Evolutionary conservation across 2,797 vertebrate genomes (phyloP), one percentile per base, ranked within the genome.

Genomic region (Anguilla marmorata): DNA sequence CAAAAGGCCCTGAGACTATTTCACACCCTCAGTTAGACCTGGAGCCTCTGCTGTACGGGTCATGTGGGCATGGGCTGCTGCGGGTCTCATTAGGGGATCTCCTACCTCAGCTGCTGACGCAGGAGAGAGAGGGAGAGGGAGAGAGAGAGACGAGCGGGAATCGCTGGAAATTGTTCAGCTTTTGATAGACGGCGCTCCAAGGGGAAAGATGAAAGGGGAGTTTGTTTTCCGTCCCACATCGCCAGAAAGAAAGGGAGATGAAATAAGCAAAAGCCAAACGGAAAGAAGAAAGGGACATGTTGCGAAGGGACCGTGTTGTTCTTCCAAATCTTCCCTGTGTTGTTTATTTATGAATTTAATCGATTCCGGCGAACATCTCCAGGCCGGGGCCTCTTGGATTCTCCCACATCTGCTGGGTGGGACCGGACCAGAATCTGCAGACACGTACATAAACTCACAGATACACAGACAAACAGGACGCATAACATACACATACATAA

Each of bases 161-260:
- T 89, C 89, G 84, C 91, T 89, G 90, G 88, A 87, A 86, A 89
- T 86, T 30, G 76, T 86, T 88, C 54, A 85, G 60, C 48, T 21
- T 56, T 88, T 30, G n/a, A 48, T 52, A 21, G 84, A 84, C 82
- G 52, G 80, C 50, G 37, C 80, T 50, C 86, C 85, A 83, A 82
- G 66, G 41, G 60, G 50, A 30, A 72, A 88, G 89, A 86, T 92
- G 90, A 91, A 90, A 91, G 87, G 33, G 41, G 56, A 87, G 88
- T 86, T 90, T 91, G 89, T 89, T 89, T 69, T 91, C 89, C 33
- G 24, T 63, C 60, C 60, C 79, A 3, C 54, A 86, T 87, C 86
- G 88, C 88, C 58, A 33, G 82, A 86, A 82, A 83, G 85, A 87
- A 86, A 87, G 74, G 74, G 48, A 45, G 86, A 90, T 74, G 82